Evolutionary conservation across 2,888 invertebrate species (phyloP), one percentile per base, ranked within the genome.

Genomic region (Gonocerus acuteangulatus): DNA sequence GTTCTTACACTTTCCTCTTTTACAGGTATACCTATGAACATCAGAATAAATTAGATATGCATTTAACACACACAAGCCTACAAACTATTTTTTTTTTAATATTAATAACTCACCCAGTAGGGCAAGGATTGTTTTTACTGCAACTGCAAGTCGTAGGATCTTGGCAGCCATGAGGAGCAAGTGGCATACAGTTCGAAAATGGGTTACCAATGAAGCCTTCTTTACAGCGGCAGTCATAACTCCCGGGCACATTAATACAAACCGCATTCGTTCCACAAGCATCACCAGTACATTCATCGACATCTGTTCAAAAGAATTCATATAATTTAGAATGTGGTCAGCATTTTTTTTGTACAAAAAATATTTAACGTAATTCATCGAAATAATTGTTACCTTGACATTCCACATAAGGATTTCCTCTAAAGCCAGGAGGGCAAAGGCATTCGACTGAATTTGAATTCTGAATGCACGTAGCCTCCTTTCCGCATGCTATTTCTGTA

Each of bases 231-330:
- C 95, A 95, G 72, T 90, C 90, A 72, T 85, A 95, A 69, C 87
- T 85, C 57, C 95, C 95, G 13, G 86, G 82, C 0, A 89, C 88
- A 72, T 95, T 95, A 66, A 93, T 86, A 71, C 95, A 95, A 45
- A 86, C 85, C 1, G 95, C 92, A 72, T 90, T 88, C 69, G 82
- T 80, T 6, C 88, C 91, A 71, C 90, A 90, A 0, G 88, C 88
- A 69, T 84, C 85, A 22, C 82, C 82, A 63, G 78, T 79, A 71
- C 91, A 92, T 75, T 92, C 91, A 71, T 92, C 85, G 56, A 90
- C 81, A 71, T 92, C 78, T 75, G 66, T n/a, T 36, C 48, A 4
- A 44, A 60, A 60, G n/a, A 4, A 39, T 9, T 9, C 4, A n/a
- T n/a, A 39, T n/a, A 39, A 4, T 39, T 39, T 9, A 32, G 32